Base-by-base conservation (phyloP, 2,113 vertebrate species). In the Aptenodytes forsteri region DNA sequence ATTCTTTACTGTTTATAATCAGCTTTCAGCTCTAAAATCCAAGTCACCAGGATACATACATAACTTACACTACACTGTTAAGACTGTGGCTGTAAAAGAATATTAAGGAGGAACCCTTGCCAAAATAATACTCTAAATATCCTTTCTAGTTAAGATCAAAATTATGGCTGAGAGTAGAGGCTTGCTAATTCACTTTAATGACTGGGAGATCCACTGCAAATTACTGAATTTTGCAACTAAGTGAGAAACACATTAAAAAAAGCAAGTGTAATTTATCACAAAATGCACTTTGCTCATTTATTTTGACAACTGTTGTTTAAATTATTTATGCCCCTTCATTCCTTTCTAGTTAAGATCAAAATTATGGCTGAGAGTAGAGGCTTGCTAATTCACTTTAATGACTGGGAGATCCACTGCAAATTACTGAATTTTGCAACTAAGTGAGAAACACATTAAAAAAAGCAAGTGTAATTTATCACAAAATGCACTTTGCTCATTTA, bases 251-350 rank as follows among this genome's bases (percentile, higher is more conserved):
- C 86, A 94, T 95, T 95, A 90, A 97, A 90, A 97, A 97, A 97
- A 93, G 79, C 81, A 82, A 96, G 56, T 61, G 86, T 87, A 97
- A 97, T 96, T 95, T 90, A 97, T 97, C 95, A 98, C 91, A 93
- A 96, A 97, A 97, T 96, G 93, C 94, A 97, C 90, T 96, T 93
- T 97, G 90, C 84, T 96, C 89, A 82, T 95, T 91, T 97, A 94
- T 97, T 97, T 91, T 97, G 97, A 97, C 95, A 97, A 96, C 81
- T 92, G 88, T 93, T 96, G 75, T 94, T 96, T 97, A 93, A 97
- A 98, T 97, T 97, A 98, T 95, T 97, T 95, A 97, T 88, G 80
- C 44, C 52, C 36, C 94, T 93, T 92, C 88, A 96, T 93, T 96
- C 67, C 82, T 87, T 96, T 89, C 95, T 87, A 89, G 93, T 95